Percentiles rank a stretch among this genome's conserved stretches.
These are phyloP conservation scores for Enoplosus armatus DNA, from an alignment of 2,797 vertebrate species.

Conservation along the genomic window DNA sequence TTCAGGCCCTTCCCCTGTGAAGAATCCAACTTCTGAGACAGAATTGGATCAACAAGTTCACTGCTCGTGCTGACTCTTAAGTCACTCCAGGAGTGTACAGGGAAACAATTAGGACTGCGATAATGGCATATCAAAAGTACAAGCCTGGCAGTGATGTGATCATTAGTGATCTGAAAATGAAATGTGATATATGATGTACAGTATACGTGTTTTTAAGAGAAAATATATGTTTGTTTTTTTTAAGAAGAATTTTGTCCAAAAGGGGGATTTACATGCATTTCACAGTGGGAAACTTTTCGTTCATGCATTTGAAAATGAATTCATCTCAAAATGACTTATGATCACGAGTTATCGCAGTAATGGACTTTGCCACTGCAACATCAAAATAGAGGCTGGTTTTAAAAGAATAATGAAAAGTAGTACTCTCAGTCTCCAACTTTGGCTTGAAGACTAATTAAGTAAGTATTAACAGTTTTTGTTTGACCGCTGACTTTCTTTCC, in stretches of 20 bases:
- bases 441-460: neutral
- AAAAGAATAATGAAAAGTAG: neutral
- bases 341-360: neutral
- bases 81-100: neutral
- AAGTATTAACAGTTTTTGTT: constrained; percentile 3
- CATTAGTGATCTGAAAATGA: neutral
- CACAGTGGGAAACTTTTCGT: neutral
- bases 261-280: constrained; percentile 1
- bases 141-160: neutral
- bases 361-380: neutral
- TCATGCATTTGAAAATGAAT: neutral
- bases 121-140: neutral
- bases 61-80: neutral
- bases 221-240: neutral
- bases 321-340: neutral
- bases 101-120: neutral
- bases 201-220: constrained; percentile 21
- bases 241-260: neutral
- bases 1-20: constrained; percentile 84
- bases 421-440: neutral
- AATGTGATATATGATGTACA: constrained; percentile 10
- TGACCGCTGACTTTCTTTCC: neutral
- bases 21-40: constrained; percentile 78
- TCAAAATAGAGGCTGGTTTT: neutral
- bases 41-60: neutral